phyloP scores from a whole-genome alignment of 35 echinoderm and acorn worm genomes.

The Ophiothrix spiculata region DNA sequence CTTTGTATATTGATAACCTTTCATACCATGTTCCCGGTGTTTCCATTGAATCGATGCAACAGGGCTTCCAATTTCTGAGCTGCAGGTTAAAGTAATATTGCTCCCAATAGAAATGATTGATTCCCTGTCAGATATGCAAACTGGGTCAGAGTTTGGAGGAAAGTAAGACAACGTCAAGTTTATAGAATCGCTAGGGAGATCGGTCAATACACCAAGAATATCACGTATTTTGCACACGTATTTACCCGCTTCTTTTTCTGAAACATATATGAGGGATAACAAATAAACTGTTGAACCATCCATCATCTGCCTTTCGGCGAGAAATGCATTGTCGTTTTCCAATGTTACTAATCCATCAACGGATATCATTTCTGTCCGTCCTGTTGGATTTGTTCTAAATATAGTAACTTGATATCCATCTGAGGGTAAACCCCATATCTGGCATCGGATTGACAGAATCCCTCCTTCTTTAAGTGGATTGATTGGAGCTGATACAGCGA shows the following conservation, averaged over 20 bases:
- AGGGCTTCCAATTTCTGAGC: background rate
- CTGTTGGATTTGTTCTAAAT: background rate
- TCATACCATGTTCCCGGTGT: background rate
- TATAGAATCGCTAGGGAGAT: background rate
- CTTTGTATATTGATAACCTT: background rate
- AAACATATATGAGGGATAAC: background rate
- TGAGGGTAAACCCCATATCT: background rate
- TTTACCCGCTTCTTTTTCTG: background rate
- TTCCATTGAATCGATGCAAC: background rate
- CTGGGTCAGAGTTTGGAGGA: background rate
- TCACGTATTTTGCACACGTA: background rate
- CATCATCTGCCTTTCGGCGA: background rate
- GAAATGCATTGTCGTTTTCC: background rate
- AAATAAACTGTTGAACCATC: background rate
- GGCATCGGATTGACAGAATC: background rate
- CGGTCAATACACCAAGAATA: background rate
- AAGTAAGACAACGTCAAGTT: background rate
- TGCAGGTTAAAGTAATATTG: constrained; percentile 3
- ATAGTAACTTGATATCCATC: background rate
- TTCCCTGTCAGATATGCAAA: background rate
- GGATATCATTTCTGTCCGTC: background rate
- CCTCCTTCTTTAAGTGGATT: background rate
- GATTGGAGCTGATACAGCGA: background rate
- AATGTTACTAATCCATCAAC: background rate
- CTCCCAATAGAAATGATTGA: background rate